A percentile compares a stretch with the other conserved stretches of the same genome.
Conservation (phyloP, 1,140 invertebrate species). For the Rhagoletis zephyria region DNA sequence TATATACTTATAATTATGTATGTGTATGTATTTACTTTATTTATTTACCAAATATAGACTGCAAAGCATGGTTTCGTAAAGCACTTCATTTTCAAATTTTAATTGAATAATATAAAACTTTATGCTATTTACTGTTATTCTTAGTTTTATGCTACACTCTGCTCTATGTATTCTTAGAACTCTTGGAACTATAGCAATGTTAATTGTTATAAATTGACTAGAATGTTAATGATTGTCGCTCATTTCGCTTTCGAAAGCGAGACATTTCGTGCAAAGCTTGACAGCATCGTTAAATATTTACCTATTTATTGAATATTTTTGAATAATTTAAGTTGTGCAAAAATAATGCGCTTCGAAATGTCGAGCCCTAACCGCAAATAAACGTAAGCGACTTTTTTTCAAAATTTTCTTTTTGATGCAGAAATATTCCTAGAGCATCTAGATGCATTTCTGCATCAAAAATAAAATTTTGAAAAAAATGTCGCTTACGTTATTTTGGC, state of each 20-base stretch:
- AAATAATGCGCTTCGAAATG: background rate
- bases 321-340: background rate
- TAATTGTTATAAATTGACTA: constrained; percentile 25
- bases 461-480: too few species aligned
- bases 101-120: background rate
- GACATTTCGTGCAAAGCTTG: background rate
- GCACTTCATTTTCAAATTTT: constrained; percentile 28
- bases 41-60: background rate
- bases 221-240: constrained; percentile 20
- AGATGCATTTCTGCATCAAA: too few species aligned
- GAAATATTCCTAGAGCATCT: too few species aligned
- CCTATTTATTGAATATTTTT: background rate
- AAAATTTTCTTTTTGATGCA: too few species aligned
- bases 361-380: too few species aligned
- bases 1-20: background rate
- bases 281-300: background rate
- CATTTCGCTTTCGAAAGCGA: background rate
- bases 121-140: background rate
- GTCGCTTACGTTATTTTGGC: too few species aligned
- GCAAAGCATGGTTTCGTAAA: background rate
- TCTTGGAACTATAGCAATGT: too few species aligned
- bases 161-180: background rate
- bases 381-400: too few species aligned
- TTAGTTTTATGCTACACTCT: background rate
- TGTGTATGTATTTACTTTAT: background rate